Evolutionary conservation across 2,888 invertebrate species (phyloP), one percentile per base, ranked within the genome.

Genomic region (Ichneumoninae sp.): DNA sequence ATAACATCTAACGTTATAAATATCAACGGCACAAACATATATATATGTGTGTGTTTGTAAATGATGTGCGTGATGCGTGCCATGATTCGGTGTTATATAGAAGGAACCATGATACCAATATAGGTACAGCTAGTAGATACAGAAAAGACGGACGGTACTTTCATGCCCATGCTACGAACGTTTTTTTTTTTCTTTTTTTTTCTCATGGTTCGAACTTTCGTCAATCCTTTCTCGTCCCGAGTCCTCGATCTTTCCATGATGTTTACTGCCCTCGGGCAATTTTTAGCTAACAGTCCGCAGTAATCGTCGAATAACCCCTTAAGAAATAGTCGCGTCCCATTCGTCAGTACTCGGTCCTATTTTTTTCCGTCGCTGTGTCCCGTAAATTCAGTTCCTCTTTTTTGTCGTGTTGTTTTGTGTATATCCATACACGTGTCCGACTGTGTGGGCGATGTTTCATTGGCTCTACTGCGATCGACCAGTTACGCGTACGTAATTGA

Each of bases 81-180:
- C 40, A 66, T 80, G 80, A 79, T 80, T 54, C 71, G 33, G 69
- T 44, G 68, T 54, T 16, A 81, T 62, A 52, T 74, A 47, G 69
- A 47, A 36, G 76, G 75, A 75, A 22, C 13, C 13, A 76, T 40
- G 65, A 69, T 70, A 69, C 33, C 10, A 54, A 47, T 47, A 3
- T 13, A 62, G 57, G 36, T 47, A 70, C 22, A 22, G 19, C 54
- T 66, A 60, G 30, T 60, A 60, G 60, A 16, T 62, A 84, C 40
- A 76, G 5, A 70, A 87, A 76, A 86, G 87, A 91, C 89, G 86
- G 89, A 91, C 87, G 89, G 54, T 81, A 84, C 89, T 90, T 87
- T 84, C 91, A 91, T 91, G 91, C 90, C 87, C 91, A 91, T 91
- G 91, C 91, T 89, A 91, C 90, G 89, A 90, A 91, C 89, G 86